Percentiles rank a stretch among this genome's conserved stretches.
Evolutionary conservation across 2,113 vertebrate genomes (phyloP).

Genomic region (Podocnemis expansa): DNA sequence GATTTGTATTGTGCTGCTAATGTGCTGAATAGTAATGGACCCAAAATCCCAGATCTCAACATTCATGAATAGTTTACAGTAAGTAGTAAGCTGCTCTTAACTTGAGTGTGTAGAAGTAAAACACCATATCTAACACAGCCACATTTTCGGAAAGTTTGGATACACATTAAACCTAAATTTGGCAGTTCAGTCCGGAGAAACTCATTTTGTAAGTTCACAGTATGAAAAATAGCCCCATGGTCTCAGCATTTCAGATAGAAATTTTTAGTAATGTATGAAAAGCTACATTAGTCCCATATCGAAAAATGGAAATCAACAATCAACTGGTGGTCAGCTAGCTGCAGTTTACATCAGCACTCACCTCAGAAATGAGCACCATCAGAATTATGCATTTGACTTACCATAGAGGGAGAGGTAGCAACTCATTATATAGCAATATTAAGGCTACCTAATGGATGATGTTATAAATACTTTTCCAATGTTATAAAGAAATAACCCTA

Average conservation of each 20-base stretch:
- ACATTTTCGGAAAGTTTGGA: fast-evolving
- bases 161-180: fast-evolving
- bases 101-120: background rate
- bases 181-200: background rate
- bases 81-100: background rate
- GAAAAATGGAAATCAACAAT: conserved; percentile 7
- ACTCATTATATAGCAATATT: conserved; percentile 12
- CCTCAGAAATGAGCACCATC: background rate
- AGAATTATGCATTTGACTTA: background rate
- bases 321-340: background rate
- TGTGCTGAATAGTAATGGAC: background rate
- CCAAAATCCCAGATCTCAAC: background rate
- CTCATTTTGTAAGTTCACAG: background rate
- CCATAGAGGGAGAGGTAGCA: fast-evolving
- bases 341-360: conserved; percentile 14
- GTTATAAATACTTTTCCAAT: background rate
- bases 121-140: background rate
- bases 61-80: background rate
- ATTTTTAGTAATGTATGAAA: background rate
- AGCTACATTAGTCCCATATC: background rate
- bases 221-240: background rate
- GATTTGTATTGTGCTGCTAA: background rate
- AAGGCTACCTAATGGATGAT: background rate
- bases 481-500: background rate
- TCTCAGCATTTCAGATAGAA: background rate